Base-by-base conservation (phyloP, 2,888 invertebrate species). In the Carcina quercana region DNA sequence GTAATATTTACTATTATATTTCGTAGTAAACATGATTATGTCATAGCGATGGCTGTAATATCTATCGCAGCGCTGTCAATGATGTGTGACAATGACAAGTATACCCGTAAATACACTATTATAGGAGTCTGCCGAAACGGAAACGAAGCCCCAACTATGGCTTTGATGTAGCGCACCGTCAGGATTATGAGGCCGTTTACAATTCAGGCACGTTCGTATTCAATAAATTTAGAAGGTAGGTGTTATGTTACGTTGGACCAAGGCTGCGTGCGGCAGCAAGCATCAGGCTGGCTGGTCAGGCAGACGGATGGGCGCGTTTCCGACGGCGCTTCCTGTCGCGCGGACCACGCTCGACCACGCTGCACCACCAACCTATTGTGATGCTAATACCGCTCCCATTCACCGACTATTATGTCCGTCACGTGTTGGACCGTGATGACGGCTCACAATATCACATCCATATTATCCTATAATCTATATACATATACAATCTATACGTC, bases 311-410 rank as follows among this genome's bases (percentile, higher is more conserved):
- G 5, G 28, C 7, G 7, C 4, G n/a, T 8, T n/a, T 20, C 20
- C 15, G n/a, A 25, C 22, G 2, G 8, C 11, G 6, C 28, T 11
- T 37, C 32, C 33, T 40, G 34, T 37, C 40, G 35, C 38, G 40
- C 37, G 27, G 39, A 41, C 42, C 42, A 32, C 10, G 11, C 5
- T 17, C 22, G 13, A 3, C 32, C 32, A 21, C 27, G 30, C 34
- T 28, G 34, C 32, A 33, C 12, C 12, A 13, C n/a, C 7, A 13
- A 15, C 14, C 44, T 34, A 53, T 61, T 59, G 59, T 70, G 52
- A 64, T 69, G 66, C 53, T 65, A 71, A 69, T 68, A 48, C 45
- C 50, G 58, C 52, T 24, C 22, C n/a, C 27, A 15, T 24, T 28
- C 15, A 33, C 30, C 22, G 54, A 61, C 59, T 55, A 56, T 66